Base-by-base conservation (phyloP, 2,113 vertebrate genomes). In the Pygathrix nemaeus region DNA sequence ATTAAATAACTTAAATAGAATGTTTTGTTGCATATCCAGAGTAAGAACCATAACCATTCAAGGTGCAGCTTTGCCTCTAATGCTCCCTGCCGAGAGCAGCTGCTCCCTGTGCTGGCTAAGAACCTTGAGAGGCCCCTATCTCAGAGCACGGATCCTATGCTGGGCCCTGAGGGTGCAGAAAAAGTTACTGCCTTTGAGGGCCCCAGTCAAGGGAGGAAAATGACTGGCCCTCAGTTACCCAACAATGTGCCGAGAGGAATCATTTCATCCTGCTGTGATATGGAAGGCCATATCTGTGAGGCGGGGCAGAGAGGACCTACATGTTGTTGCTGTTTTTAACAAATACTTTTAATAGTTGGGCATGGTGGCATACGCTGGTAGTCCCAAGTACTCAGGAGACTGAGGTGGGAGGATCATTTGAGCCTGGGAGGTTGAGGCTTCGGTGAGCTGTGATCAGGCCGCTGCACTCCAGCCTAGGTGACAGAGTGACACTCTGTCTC, bases 121-220 rank as follows among this genome's bases (percentile, higher is more conserved):
- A 48, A 27, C 9, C 4, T 10, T 6, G 5, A 52, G 5, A 43
- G 40, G 7, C 8, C 40, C 0, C 5, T 3, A 12, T 59, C 35
- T 57, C 38, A 48, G 59, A 61, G 59, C 25, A 61, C 10, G 11
- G 25, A 50, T 13, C 32, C 57, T 20, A 16, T 8, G 30, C 76
- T 9, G 38, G 25, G 10, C 30, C 18, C 64, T 12, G 43, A 59
- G 8, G 2, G 14, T 48, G 40, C 27, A 82, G 57, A 66, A 3
- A 35, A 48, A 6, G n/a, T 45, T 40, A 11, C 16, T 68, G 40
- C 27, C 48, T 45, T 43, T 55, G 43, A 75, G 9, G 17, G 17
- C 11, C 17, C 16, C 23, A 20, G 23, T 40, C 3, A 32, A 5
- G 1, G 6, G 32, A 27, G 30, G 75, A 18, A 18, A 64, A 55